Evolutionary conservation across 1,140 invertebrate genomes (phyloP), one percentile per base, ranked within the genome.

Genomic region (Hestina assimilis): DNA sequence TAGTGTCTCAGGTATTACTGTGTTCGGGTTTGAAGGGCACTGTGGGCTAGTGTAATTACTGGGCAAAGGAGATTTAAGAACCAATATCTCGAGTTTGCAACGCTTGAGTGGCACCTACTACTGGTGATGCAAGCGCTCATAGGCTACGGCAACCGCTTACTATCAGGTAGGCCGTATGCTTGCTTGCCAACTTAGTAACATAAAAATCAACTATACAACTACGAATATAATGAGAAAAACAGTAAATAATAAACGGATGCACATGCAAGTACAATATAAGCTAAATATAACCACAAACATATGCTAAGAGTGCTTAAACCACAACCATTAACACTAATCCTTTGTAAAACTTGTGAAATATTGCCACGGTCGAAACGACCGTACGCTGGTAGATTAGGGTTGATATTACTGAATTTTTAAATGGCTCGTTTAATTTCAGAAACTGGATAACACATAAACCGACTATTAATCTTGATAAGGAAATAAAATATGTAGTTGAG

Each of bases 321-420:
- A 61, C 46, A 47, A 33, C 53, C 63, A 72, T 75, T 76, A 72
- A 72, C 60, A 60, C 59, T 80, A 80, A 80, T 80, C 77, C 71
- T 66, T 72, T 71, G 69, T 73, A 72, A 67, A 69, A 52, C 40
- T 57, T 23, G 53, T 57, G 51, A 58, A 60, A 63, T 41, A 60
- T 38, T 11, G 35, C 26, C 24, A 4, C 19, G 54, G 51, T 56
- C 50, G 23, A 26, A 31, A 15, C 17, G 45, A 69, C 67, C 65
- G 45, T 63, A 63, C 31, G 0, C 3, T 19, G 4, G 47, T 38
- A 35, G 12, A 8, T 33, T 47, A 74, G 46, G 68, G 68, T 74
- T 66, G 63, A 67, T 55, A 60, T 67, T 53, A 26, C 19, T 47
- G 29, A 38, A 41, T 59, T 67, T 63, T 51, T 69, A 74, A 42